phyloP scores from a whole-genome alignment of 2,113 vertebrate species.

The Orientallactaga bullata region DNA sequence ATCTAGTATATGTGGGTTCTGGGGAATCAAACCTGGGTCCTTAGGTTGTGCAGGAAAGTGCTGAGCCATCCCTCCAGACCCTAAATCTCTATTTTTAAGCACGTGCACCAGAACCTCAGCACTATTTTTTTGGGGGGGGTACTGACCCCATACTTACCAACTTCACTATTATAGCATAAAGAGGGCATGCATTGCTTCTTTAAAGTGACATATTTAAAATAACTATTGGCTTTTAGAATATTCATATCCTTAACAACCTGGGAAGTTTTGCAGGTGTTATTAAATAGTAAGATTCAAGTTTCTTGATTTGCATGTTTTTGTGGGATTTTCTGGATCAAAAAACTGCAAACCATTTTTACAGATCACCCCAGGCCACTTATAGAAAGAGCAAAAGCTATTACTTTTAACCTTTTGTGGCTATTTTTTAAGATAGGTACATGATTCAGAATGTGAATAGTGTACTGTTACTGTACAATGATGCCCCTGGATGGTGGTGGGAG shows the following conservation, averaged over 20 bases:
- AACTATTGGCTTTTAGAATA: not conserved
- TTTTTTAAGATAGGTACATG: not conserved
- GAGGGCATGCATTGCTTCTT: not conserved
- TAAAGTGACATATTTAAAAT: not conserved
- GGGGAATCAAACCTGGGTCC: too few species aligned
- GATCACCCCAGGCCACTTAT: not conserved
- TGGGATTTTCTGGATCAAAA: not conserved
- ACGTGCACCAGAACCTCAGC: not conserved
- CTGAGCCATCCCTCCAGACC: not conserved
- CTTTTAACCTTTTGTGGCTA: not conserved
- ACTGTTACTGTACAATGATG: constrained; percentile 1
- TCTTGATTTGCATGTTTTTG: not conserved
- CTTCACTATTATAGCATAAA: not conserved
- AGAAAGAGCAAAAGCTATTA: constrained; percentile 2
- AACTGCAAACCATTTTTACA: not conserved
- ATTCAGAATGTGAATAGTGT: constrained; percentile 26
- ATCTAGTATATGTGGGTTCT: too few species aligned
- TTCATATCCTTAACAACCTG: not conserved
- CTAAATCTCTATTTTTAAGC: not conserved
- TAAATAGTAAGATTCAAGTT: not conserved
- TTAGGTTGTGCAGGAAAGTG: too few species aligned
- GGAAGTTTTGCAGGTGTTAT: not conserved
- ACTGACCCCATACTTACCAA: not conserved
- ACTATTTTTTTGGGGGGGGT: not conserved
- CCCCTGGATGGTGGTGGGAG: too few species aligned